These are phyloP conservation scores for Myotis vivesi DNA, from an alignment of 2,797 vertebrate species.

Conservation along the genomic window DNA sequence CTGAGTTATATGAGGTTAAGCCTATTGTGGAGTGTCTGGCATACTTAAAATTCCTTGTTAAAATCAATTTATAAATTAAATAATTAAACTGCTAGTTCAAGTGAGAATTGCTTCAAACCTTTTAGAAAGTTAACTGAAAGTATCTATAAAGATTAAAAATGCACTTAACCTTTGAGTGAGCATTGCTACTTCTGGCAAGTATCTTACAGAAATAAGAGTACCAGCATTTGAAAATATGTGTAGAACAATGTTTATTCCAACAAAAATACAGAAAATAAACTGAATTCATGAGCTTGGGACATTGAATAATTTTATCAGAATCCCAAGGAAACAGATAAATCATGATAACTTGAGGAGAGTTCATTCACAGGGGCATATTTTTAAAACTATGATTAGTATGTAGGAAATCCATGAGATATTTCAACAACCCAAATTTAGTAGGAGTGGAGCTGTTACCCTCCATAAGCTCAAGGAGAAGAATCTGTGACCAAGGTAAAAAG, in stretches of 20 bases:
- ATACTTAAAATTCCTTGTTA: constrained; percentile 18
- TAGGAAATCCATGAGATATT: neutral
- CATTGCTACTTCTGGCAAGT: neutral
- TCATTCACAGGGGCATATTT: neutral
- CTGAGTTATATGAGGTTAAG: neutral
- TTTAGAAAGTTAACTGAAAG: constrained; percentile 12
- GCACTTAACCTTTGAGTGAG: neutral
- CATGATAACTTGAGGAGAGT: neutral
- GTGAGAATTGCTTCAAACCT: neutral
- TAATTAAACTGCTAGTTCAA: neutral
- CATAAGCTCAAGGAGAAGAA: neutral
- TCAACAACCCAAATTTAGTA: neutral
- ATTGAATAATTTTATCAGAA: neutral
- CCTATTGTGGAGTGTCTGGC: neutral
- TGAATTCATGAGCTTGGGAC: neutral
- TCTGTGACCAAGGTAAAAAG: neutral
- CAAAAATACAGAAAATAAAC: neutral
- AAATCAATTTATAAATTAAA: neutral
- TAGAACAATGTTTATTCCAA: neutral
- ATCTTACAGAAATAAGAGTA: neutral
- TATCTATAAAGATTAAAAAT: constrained; percentile 32
- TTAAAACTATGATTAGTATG: neutral
- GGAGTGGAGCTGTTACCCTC: neutral
- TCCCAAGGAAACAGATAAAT: neutral
- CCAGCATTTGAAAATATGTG: neutral